phyloP scores from a whole-genome alignment of 2,888 invertebrate species.

The Maniola hyperantus region DNA sequence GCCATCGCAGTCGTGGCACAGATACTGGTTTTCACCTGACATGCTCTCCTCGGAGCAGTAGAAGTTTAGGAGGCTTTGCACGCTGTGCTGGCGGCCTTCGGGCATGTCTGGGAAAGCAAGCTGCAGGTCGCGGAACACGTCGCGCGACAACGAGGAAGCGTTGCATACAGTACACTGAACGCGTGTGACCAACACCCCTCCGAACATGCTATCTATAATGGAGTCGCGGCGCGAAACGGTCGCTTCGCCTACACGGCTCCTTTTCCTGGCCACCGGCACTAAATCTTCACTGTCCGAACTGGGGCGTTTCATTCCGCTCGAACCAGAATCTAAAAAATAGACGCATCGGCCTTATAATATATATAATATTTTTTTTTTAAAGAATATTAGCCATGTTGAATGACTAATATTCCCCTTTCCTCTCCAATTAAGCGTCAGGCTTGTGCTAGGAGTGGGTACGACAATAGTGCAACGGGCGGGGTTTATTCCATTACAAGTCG shows the following conservation, averaged over 20 bases:
- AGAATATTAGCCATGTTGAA: too few relatives aligned
- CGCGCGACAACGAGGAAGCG: constrained; percentile 87
- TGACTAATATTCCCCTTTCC: too few relatives aligned
- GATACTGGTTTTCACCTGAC: constrained; percentile 90
- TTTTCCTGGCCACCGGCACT: constrained; percentile 52
- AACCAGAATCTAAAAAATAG: constrained; percentile 50
- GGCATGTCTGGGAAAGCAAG: constrained; percentile 87
- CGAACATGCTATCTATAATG: constrained; percentile 87
- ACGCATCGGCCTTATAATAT: neutral
- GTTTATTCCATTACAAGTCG: too few relatives aligned
- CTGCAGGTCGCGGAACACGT: constrained; percentile 91
- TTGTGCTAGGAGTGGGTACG: too few relatives aligned
- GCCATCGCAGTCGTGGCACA: constrained; percentile 88
- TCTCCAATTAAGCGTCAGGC: too few relatives aligned
- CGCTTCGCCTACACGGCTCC: constrained; percentile 52
- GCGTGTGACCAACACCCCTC: constrained; percentile 88
- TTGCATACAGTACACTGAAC: constrained; percentile 89
- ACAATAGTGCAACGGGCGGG: too few relatives aligned
- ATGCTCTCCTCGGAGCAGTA: constrained; percentile 90
- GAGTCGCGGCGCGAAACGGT: constrained; percentile 58
- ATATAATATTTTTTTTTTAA: too few relatives aligned
- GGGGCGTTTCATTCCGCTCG: constrained; percentile 50
- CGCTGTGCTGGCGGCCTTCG: constrained; percentile 78
- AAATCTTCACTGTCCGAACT: constrained; percentile 41
- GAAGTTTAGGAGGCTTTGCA: constrained; percentile 90